These are phyloP conservation scores for Atractosteus spatula DNA, from an alignment of 2,113 vertebrate genomes.

Conservation along the genomic window DNA sequence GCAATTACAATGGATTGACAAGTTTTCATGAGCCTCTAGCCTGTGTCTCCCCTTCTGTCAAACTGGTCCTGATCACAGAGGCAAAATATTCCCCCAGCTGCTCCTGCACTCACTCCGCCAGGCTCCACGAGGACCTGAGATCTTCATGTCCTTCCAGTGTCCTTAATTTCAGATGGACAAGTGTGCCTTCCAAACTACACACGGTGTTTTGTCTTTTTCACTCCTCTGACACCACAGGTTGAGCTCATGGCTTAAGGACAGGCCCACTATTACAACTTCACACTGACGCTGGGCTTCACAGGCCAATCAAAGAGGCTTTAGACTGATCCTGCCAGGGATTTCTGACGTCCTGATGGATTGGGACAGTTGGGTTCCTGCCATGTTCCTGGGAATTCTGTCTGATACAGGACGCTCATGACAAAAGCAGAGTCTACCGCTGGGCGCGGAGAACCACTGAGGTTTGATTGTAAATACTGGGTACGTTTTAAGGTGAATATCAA, in stretches of 20 bases:
- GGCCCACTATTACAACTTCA: no score
- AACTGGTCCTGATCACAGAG: slow-evolving; percentile 72
- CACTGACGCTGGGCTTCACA: no score
- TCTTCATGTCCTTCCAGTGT: slow-evolving; percentile 32
- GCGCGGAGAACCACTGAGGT: no score
- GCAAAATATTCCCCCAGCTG: slow-evolving; percentile 38
- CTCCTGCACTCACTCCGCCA: slow-evolving; percentile 4
- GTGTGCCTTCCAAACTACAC: background rate
- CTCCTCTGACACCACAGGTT: no score
- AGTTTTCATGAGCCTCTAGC: slow-evolving; percentile 79
- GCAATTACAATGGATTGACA: slow-evolving; percentile 91
- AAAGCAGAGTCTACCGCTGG: no score
- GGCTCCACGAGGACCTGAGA: slow-evolving; percentile 5
- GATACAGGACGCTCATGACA: no score
- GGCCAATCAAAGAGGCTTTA: no score
- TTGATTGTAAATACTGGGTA: background rate
- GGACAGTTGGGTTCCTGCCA: no score
- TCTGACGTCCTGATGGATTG: no score
- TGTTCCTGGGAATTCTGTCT: no score
- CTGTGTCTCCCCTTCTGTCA: slow-evolving; percentile 49
- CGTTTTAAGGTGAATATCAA: background rate
- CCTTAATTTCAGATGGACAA: slow-evolving; percentile 27
- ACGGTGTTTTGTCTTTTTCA: background rate
- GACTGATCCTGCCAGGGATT: no score
- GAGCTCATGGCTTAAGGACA: no score